Percentiles rank a stretch among this genome's conserved stretches.
phyloP scores from a whole-genome alignment of 2,797 vertebrate species.

The Poecilia gillii region DNA sequence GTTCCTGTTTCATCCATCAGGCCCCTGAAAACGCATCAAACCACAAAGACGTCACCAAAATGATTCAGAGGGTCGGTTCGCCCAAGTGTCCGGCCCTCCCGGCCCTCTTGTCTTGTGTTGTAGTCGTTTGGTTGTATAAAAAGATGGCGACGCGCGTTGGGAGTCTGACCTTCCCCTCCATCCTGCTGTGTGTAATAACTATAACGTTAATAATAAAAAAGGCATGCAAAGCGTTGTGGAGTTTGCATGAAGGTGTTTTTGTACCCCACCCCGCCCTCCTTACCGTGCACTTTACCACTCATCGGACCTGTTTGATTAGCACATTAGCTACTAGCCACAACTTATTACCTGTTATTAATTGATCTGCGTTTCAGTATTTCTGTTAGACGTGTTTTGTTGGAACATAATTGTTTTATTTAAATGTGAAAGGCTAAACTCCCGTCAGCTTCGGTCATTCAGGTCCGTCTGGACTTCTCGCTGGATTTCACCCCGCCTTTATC shows the following conservation, averaged over 20 bases:
- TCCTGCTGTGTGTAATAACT: slow-evolving; percentile 52
- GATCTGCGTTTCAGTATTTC: neutral
- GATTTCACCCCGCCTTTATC: slow-evolving; percentile 3
- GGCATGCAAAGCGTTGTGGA: slow-evolving; percentile 83
- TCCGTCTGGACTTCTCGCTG: neutral
- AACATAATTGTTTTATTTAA: slow-evolving; percentile 24
- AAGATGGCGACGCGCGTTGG: slow-evolving; percentile 27
- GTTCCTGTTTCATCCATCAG: slow-evolving; percentile 32
- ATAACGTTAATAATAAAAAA: slow-evolving; percentile 56
- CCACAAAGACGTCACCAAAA: neutral
- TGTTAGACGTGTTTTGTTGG: slow-evolving; percentile 9
- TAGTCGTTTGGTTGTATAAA: slow-evolving; percentile 54
- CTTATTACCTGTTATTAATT: slow-evolving; percentile 4
- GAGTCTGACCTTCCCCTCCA: slow-evolving; percentile 39
- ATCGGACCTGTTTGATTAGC: slow-evolving; percentile 49
- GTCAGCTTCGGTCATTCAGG: neutral
- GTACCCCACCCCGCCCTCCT: slow-evolving; percentile 60
- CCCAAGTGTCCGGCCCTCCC: slow-evolving; percentile 11
- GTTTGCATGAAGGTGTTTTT: slow-evolving; percentile 83
- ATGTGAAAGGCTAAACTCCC: slow-evolving; percentile 18
- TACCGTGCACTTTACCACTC: slow-evolving; percentile 72
- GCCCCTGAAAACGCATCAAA: slow-evolving; percentile 19
- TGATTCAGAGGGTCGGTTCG: slow-evolving; percentile 7
- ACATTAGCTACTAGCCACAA: slow-evolving; percentile 22
- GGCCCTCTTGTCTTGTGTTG: slow-evolving; percentile 41